phyloP scores from a whole-genome alignment of 2,888 invertebrate genomes.

The Drosophila koepferae region DNA sequence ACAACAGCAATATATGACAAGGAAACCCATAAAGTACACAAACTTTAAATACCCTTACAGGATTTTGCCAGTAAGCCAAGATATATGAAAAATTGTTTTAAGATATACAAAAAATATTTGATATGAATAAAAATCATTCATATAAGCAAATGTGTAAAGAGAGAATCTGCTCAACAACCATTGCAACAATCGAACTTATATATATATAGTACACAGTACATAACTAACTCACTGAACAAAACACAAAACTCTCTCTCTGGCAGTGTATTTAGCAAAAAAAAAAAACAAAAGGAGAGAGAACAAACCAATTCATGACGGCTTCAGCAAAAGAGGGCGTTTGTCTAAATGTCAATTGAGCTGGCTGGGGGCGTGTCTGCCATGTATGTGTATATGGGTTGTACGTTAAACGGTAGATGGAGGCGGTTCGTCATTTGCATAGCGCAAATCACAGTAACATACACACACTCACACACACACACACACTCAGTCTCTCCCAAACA shows the following conservation, averaged over 20 bases:
- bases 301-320: constrained; percentile 6
- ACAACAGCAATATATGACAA: constrained; percentile 60
- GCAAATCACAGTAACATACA: constrained; percentile 65
- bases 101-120: too few species aligned
- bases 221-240: not conserved
- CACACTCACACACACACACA: constrained; percentile 9
- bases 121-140: too few species aligned
- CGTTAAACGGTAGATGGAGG: constrained; percentile 20
- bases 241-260: not conserved
- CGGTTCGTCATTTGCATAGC: constrained; percentile 68
- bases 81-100: too few species aligned
- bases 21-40: constrained; percentile 29
- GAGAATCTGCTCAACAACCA: too few species aligned
- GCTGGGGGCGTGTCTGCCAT: constrained; percentile 21
- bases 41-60: constrained; percentile 10
- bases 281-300: too few species aligned
- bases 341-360: constrained; percentile 29
- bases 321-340: constrained; percentile 29
- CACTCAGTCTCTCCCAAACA: constrained; percentile 12
- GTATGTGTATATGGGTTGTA: constrained; percentile 22
- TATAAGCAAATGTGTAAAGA: too few species aligned
- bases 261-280: not conserved
- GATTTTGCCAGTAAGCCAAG: too few species aligned
- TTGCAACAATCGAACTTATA: too few species aligned
- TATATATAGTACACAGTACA: not conserved